Percentiles rank a stretch among this genome's conserved stretches.
Evolutionary conservation across 2,888 invertebrate genomes (phyloP).

Genomic region (Kryphioiulus occultus): DNA sequence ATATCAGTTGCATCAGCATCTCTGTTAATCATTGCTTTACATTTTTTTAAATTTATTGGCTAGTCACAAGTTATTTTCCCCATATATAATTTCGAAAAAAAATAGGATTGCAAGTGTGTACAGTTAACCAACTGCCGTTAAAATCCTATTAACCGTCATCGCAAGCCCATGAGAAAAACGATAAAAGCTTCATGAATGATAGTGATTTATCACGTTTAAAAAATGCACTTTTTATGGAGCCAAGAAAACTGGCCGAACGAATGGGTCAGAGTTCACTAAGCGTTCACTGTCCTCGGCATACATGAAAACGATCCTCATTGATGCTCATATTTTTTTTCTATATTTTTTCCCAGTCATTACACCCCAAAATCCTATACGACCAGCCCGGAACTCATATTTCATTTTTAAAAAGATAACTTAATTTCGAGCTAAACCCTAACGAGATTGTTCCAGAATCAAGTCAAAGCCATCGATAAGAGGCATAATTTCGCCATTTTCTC

Average conservation of each 20-base stretch:
- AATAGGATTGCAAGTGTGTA: neutral
- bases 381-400: neutral
- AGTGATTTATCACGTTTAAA: slow-evolving; percentile 3
- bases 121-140: neutral
- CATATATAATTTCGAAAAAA: neutral
- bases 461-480: neutral
- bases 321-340: neutral
- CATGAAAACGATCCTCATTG: slow-evolving; percentile 2
- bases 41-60: neutral
- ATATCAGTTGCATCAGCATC: too few species aligned
- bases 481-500: neutral
- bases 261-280: slow-evolving; percentile 37
- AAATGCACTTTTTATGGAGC: neutral
- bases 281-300: slow-evolving; percentile 37
- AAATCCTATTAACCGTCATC: neutral
- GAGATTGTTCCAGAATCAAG: neutral
- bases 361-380: neutral
- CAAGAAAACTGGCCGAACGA: neutral
- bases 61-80: neutral
- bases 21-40: neutral
- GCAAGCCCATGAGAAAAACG: neutral
- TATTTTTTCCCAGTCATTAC: neutral
- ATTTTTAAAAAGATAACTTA: neutral
- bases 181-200: slow-evolving; percentile 20
- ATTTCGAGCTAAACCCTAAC: too few species aligned